phyloP scores from a whole-genome alignment of 23 tunicate genomes.

The Diplosoma virens region DNA sequence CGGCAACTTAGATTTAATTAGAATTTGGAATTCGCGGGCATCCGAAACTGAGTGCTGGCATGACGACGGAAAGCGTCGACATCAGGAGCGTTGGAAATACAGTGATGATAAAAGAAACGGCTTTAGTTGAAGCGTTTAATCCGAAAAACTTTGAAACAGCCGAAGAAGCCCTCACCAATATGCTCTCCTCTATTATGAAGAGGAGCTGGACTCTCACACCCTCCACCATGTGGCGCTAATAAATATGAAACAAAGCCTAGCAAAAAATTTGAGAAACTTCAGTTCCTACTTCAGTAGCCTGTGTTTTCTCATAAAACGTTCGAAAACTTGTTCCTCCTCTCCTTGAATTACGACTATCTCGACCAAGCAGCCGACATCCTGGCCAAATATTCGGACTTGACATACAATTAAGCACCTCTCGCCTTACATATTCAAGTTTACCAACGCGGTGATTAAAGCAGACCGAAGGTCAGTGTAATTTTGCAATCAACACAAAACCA shows the following conservation, averaged over 20 bases:
- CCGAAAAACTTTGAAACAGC: slow-evolving; percentile 91
- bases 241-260: slow-evolving; percentile 79
- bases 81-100: slow-evolving; percentile 98
- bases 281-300: slow-evolving; percentile 73
- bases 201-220: slow-evolving; percentile 90
- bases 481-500: slow-evolving; percentile 73
- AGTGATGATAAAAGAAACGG: slow-evolving; percentile 75
- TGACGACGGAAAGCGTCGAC: slow-evolving; percentile 98
- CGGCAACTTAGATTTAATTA: too few species aligned
- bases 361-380: slow-evolving; percentile 94
- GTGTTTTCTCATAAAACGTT: slow-evolving; percentile 87
- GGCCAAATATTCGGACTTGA: slow-evolving; percentile 90
- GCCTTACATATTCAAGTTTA: slow-evolving; percentile 75
- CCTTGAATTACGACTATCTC: slow-evolving; percentile 87
- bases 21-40: slow-evolving; percentile 95
- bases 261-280: slow-evolving; percentile 92
- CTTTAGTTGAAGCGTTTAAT: slow-evolving; percentile 95
- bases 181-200: slow-evolving; percentile 94
- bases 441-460: slow-evolving; percentile 89
- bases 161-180: slow-evolving; percentile 95
- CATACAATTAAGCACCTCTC: slow-evolving; percentile 86
- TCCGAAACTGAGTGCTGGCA: slow-evolving; percentile 96
- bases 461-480: slow-evolving; percentile 85
- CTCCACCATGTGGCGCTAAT: slow-evolving; percentile 94
- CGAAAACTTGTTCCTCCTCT: slow-evolving; percentile 86